Conservation (phyloP, 1,140 invertebrate species). For the Leptopilina clavipes region DNA sequence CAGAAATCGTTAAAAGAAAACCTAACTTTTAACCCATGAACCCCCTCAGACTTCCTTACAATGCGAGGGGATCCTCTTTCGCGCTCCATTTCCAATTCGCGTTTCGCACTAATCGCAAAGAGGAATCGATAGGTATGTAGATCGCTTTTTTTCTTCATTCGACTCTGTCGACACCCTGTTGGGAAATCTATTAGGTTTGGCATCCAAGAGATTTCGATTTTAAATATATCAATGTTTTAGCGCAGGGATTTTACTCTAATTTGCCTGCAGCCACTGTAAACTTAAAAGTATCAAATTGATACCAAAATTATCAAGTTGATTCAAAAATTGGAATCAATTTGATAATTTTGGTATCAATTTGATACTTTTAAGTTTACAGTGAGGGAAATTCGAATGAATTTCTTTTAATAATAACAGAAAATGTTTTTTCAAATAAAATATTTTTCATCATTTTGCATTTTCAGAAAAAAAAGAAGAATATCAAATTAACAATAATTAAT, state of each 20-base stretch:
- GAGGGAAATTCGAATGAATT: too few species aligned
- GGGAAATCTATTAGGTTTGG: conserved; percentile 24
- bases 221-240: conserved; percentile 20
- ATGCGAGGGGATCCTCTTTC: conserved; percentile 9
- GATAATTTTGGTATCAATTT: too few species aligned
- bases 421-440: too few species aligned
- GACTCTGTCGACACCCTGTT: conserved; percentile 14
- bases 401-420: too few species aligned
- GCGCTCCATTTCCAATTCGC: conserved; percentile 32
- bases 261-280: too few species aligned
- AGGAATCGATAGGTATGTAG: conserved; percentile 29
- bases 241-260: conserved; percentile 17
- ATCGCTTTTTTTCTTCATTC: conserved; percentile 15
- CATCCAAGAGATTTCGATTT: conserved; percentile 4
- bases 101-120: conserved; percentile 25
- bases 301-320: too few species aligned
- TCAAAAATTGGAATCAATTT: too few species aligned
- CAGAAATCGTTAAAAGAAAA: conserved; percentile 30
- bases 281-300: too few species aligned
- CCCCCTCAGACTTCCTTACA: background rate
- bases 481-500: too few species aligned
- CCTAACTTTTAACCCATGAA: conserved; percentile 24
- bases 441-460: too few species aligned
- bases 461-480: too few species aligned
- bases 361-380: too few species aligned